phyloP scores from a whole-genome alignment of 2,888 invertebrate species.

The Tolmerus cingulatus region DNA sequence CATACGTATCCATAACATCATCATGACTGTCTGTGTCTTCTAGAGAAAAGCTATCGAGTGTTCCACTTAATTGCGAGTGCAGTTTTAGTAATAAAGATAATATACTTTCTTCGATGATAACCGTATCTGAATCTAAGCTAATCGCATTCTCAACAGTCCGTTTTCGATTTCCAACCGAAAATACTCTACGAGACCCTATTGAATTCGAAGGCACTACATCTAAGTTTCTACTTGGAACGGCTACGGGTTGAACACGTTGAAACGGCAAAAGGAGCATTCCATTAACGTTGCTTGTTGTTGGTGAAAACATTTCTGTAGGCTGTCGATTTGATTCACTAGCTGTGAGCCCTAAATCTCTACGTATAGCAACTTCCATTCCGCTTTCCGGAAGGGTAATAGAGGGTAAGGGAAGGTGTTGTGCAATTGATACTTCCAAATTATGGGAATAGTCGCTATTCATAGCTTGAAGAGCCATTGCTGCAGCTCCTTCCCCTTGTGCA shows the following conservation, averaged over 20 bases:
- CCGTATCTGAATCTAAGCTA: constrained; percentile 64
- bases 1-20: constrained; percentile 60
- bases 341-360: constrained; percentile 57
- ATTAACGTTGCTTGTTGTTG: constrained; percentile 55
- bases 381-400: constrained; percentile 59
- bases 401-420: constrained; percentile 57
- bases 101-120: constrained; percentile 84
- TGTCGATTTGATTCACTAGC: constrained; percentile 48
- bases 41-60: constrained; percentile 80
- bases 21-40: constrained; percentile 62
- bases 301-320: constrained; percentile 61
- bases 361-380: constrained; percentile 63
- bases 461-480: constrained; percentile 53
- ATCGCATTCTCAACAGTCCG: constrained; percentile 62
- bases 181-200: constrained; percentile 51
- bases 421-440: constrained; percentile 44
- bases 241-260: constrained; percentile 63
- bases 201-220: constrained; percentile 65
- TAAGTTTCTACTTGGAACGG: constrained; percentile 61
- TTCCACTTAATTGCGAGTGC: constrained; percentile 87
- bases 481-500: constrained; percentile 54
- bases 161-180: constrained; percentile 55
- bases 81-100: constrained; percentile 87
- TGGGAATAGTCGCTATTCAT: constrained; percentile 44
- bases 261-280: constrained; percentile 62